phyloP scores from a whole-genome alignment of 2,797 vertebrate species.

The Lindbergichthys nudifrons region DNA sequence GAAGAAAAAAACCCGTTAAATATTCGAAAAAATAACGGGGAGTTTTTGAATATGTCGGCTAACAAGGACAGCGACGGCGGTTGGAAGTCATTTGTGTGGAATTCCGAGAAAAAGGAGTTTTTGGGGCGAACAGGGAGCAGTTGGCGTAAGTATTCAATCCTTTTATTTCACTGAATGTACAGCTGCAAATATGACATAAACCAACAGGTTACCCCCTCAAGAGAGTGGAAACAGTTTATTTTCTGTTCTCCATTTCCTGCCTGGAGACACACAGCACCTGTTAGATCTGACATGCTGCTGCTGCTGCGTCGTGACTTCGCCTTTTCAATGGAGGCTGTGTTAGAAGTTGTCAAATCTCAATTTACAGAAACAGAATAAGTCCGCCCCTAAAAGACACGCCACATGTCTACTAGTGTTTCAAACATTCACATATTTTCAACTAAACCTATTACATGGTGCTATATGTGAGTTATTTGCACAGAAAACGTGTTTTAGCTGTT shows the following conservation, averaged over 20 bases:
- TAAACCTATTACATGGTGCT: slow-evolving; percentile 4
- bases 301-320: slow-evolving; percentile 77
- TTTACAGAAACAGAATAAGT: neutral
- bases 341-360: slow-evolving; percentile 42
- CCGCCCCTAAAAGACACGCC: neutral
- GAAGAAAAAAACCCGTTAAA: neutral
- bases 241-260: slow-evolving; percentile 45
- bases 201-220: too few relatives aligned
- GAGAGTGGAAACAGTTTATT: neutral
- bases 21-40: slow-evolving; percentile 27
- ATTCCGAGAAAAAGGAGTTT: slow-evolving; percentile 95
- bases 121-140: slow-evolving; percentile 93
- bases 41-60: slow-evolving; percentile 86
- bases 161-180: neutral
- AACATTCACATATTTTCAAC: neutral
- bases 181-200: too few relatives aligned
- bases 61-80: slow-evolving; percentile 93
- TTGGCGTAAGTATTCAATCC: slow-evolving; percentile 90
- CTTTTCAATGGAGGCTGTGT: slow-evolving; percentile 56
- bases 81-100: slow-evolving; percentile 96
- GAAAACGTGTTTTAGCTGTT: neutral
- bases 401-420: slow-evolving; percentile 13
- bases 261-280: slow-evolving; percentile 79
- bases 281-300: slow-evolving; percentile 66
- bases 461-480: too few relatives aligned